Evolutionary conservation across 2,113 vertebrate species (phyloP), one percentile per base, ranked within the genome.

Genomic region (Nesogale talazaci): DNA sequence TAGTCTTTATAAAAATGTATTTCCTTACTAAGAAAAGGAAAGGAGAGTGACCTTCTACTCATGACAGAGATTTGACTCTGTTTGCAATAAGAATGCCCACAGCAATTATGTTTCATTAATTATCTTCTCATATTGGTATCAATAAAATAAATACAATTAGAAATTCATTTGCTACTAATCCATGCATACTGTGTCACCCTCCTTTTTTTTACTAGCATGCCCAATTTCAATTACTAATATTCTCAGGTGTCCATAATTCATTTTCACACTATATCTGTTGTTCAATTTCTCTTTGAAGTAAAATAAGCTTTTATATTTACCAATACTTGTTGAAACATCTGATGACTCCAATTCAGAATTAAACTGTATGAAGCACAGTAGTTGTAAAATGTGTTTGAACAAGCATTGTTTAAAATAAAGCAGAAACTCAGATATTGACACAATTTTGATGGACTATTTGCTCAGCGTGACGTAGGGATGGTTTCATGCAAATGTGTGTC

Each of bases 91-190:
- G 27, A 52, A 80, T 27, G 72, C 61, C 38, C 67, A 59, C 20
- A 93, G 75, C 74, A 84, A 84, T 75, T 85, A 14, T 42, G 70
- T 69, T 31, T 84, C 75, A 91, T 61, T 88, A 84, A 76, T 76
- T 76, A 20, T 5, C 78, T 69, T 17, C 3, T 93, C 46, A 31
- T 85, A 63, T 88, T 85, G 75, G 42, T 46, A 46, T 61, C 2
- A 86, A 38, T 52, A 81, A 85, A 40, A 88, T 69, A 93, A 80
- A 88, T 75, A 81, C 29, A 76, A 85, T 94, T 86, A 72, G 57
- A 91, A 77, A 92, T 70, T 86, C 42, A 93, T 81, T 95, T 63
- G 14, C 19, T 77, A 27, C 52, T 93, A 76, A 42, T 40, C 91
- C 61, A 91, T 86, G 76, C 17, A 94, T 52, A 82, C 2, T 65